phyloP scores from a whole-genome alignment of 2,888 invertebrate genomes.

The Dynastes grantii region DNA sequence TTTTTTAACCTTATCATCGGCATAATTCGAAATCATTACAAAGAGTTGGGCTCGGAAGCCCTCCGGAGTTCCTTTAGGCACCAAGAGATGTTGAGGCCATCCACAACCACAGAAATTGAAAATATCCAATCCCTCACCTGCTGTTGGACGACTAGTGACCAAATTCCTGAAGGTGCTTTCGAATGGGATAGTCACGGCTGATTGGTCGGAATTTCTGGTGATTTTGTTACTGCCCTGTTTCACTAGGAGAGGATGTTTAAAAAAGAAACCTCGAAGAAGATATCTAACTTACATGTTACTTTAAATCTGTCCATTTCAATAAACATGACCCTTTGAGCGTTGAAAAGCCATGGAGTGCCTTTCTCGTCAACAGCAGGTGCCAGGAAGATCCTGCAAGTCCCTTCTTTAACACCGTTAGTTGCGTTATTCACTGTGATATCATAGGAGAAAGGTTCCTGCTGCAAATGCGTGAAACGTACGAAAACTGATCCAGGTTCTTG shows the following conservation, averaged over 20 bases:
- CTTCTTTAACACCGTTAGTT: conserved; percentile 69
- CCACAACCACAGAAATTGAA: conserved; percentile 90
- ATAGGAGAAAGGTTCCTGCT: conserved; percentile 80
- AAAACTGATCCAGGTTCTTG: conserved; percentile 80
- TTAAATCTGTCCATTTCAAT: conserved; percentile 84
- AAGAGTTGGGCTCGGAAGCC: conserved; percentile 80
- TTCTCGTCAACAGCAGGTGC: conserved; percentile 78
- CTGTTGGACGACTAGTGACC: conserved; percentile 74
- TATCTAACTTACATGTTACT: conserved; percentile 73
- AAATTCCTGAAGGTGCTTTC: conserved; percentile 84
- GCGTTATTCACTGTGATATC: conserved; percentile 76
- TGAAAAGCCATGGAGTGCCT: conserved; percentile 76
- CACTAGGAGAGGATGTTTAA: conserved; percentile 69
- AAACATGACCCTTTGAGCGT: conserved; percentile 78
- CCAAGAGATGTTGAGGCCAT: conserved; percentile 86
- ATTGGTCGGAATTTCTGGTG: conserved; percentile 77
- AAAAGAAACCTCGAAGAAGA: not conserved
- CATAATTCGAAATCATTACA: conserved; percentile 82
- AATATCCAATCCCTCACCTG: conserved; percentile 70
- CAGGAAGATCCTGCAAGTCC: conserved; percentile 79
- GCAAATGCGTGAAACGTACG: conserved; percentile 82
- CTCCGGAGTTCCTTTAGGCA: conserved; percentile 78
- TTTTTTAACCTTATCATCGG: conserved; percentile 74
- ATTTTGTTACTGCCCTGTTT: conserved; percentile 78
- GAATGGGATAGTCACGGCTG: conserved; percentile 87